phyloP scores from a whole-genome alignment of 2,888 invertebrate genomes.

The Agelastica alni region DNA sequence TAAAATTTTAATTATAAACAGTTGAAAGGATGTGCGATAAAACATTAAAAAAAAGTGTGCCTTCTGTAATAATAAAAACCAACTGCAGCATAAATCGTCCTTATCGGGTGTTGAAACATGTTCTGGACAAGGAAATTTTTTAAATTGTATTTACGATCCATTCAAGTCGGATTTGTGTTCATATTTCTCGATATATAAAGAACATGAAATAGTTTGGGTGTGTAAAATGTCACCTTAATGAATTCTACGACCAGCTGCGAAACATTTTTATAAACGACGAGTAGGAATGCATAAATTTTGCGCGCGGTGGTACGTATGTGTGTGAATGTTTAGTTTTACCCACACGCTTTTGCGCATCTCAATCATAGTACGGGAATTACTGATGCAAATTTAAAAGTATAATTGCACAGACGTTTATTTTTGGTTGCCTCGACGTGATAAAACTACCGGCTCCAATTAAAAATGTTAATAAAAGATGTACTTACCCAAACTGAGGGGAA shows the following conservation, averaged over 20 bases:
- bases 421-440: too few species aligned
- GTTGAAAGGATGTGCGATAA: too few species aligned
- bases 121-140: conserved; percentile 16
- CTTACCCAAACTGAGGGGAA: too few species aligned
- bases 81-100: background rate
- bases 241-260: conserved; percentile 52
- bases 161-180: conserved; percentile 47
- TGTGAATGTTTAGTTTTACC: conserved; percentile 29
- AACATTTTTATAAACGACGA: conserved; percentile 48
- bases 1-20: too few species aligned
- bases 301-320: conserved; percentile 39
- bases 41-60: too few species aligned
- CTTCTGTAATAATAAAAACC: too few species aligned
- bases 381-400: background rate
- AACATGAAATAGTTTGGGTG: conserved; percentile 48
- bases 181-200: conserved; percentile 50
- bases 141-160: conserved; percentile 34
- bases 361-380: conserved; percentile 4
- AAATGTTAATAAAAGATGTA: too few species aligned
- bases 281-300: conserved; percentile 46
- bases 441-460: too few species aligned
- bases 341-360: conserved; percentile 22
- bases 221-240: conserved; percentile 52
- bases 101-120: conserved; percentile 11
- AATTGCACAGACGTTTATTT: background rate